Conservation (phyloP, 2,797 vertebrate genomes). For the Argyrosomus regius region DNA sequence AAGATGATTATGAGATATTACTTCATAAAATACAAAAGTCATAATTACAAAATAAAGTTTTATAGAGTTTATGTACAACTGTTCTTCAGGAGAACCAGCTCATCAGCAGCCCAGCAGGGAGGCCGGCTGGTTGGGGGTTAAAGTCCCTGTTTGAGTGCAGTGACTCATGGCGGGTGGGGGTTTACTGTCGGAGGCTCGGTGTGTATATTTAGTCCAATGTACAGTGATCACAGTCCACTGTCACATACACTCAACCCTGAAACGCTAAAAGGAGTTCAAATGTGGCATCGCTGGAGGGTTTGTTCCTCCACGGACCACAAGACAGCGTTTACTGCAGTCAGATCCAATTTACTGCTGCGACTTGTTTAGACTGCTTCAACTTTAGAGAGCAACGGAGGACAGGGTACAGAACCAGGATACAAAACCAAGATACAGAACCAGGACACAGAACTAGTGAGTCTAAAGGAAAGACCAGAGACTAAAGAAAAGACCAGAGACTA, state of each 20-base stretch:
- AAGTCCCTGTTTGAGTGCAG: neutral
- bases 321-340: constrained; percentile 47
- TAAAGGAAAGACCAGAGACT: neutral
- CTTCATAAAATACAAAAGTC: too few species aligned
- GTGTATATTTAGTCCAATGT: constrained; percentile 5
- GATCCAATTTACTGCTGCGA: constrained; percentile 32
- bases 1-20: too few species aligned
- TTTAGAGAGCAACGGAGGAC: neutral
- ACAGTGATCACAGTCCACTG: constrained; percentile 28
- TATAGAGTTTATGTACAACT: too few species aligned
- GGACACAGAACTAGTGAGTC: neutral
- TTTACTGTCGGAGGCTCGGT: neutral
- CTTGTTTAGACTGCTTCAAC: neutral
- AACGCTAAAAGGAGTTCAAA: constrained; percentile 36
- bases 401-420: neutral
- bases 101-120: neutral
- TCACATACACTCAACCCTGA: constrained; percentile 45
- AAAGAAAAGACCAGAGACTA: neutral
- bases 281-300: constrained; percentile 36
- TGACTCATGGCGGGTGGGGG: constrained; percentile 1
- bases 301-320: constrained; percentile 28
- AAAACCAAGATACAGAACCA: neutral
- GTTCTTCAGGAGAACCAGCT: constrained; percentile 9
- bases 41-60: too few species aligned
- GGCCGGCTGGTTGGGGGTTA: neutral